phyloP scores from a whole-genome alignment of 2,888 invertebrate genomes.

The Gymnoscelis rufifasciata region DNA sequence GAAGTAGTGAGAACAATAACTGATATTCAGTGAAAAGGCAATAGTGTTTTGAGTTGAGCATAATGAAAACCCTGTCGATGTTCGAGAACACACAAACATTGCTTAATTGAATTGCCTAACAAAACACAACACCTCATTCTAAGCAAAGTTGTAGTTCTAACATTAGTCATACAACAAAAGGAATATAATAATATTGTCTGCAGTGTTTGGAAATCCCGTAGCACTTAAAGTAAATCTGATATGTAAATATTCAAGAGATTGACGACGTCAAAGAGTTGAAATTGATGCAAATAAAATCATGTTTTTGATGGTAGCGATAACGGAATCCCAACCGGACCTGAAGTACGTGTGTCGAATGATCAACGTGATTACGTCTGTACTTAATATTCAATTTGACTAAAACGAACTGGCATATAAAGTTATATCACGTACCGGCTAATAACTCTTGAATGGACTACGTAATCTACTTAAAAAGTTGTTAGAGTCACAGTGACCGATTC shows the following conservation, averaged over 20 bases:
- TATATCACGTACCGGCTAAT: conserved; percentile 47
- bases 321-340: conserved; percentile 45
- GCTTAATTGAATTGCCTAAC: conserved; percentile 47
- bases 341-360: conserved; percentile 44
- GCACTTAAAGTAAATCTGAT: conserved; percentile 17
- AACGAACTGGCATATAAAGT: conserved; percentile 34
- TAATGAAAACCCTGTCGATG: conserved; percentile 30
- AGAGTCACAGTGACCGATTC: conserved; percentile 22
- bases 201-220: conserved; percentile 36
- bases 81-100: conserved; percentile 39
- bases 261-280: conserved; percentile 22
- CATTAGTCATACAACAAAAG: conserved; percentile 39
- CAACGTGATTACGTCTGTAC: conserved; percentile 41
- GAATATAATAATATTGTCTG: conserved; percentile 26
- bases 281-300: conserved; percentile 18
- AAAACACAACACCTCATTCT: conserved; percentile 23
- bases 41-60: conserved; percentile 27
- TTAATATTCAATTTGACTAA: conserved; percentile 39
- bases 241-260: conserved; percentile 7
- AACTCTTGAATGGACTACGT: conserved; percentile 33
- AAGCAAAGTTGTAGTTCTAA: conserved; percentile 9
- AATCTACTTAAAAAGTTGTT: conserved; percentile 22
- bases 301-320: conserved; percentile 34
- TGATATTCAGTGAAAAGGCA: conserved; percentile 23
- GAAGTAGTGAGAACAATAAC: conserved; percentile 19